Conservation (phyloP, 2,797 vertebrate genomes). For the Dallia pectoralis region DNA sequence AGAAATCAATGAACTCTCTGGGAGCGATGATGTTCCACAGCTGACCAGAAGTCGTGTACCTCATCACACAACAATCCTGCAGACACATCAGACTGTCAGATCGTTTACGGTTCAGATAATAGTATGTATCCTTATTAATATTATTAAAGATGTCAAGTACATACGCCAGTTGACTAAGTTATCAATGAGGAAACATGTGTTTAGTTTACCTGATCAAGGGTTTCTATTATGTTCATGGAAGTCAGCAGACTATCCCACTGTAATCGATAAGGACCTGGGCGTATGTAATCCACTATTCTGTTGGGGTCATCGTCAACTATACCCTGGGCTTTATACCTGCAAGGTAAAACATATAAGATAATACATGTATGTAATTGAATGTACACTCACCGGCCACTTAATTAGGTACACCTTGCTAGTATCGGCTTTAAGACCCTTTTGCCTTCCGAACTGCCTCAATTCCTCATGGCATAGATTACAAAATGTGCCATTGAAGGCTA, state of each 20-base stretch:
- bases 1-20: slow-evolving; percentile 85
- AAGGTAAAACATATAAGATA: slow-evolving; percentile 22
- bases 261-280: slow-evolving; percentile 79
- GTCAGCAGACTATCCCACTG: slow-evolving; percentile 84
- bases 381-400: too few species aligned
- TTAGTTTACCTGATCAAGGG: slow-evolving; percentile 73
- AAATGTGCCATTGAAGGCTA: too few species aligned
- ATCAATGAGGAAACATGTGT: background rate
- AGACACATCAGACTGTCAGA: background rate
- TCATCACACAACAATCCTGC: slow-evolving; percentile 82
- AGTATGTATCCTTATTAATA: background rate
- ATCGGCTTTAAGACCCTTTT: too few species aligned
- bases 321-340: slow-evolving; percentile 84
- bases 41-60: slow-evolving; percentile 82
- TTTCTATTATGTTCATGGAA: slow-evolving; percentile 79
- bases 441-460: too few species aligned
- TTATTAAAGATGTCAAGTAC: background rate
- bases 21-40: slow-evolving; percentile 82
- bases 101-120: too few species aligned
- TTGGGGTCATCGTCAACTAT: slow-evolving; percentile 69
- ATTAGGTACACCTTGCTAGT: too few species aligned
- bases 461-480: too few species aligned
- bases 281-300: slow-evolving; percentile 78
- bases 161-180: background rate
- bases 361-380: too few species aligned